Base-by-base conservation (phyloP, 2,113 vertebrate species). In the Protobothrops mucrosquamatus region DNA sequence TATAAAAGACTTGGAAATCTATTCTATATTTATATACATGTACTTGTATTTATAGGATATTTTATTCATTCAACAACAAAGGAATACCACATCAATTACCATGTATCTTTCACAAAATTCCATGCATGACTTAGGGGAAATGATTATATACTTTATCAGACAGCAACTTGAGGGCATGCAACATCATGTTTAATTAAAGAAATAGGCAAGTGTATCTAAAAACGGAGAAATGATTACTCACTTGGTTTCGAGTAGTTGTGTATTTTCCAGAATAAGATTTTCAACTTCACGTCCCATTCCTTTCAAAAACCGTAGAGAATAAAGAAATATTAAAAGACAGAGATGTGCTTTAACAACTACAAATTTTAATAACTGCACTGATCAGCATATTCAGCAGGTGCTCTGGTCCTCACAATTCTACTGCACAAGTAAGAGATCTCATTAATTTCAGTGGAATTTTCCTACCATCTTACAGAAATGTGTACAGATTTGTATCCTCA, bases 251-350 rank as follows among this genome's bases (percentile, higher is more conserved):
- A 99, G 96, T 56, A 99, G 98, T 95, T 99, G 99, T 39, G 99
- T 97, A 95, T 99, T 99, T 97, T 99, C 99, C 92, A 99, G 98
- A 96, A 99, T 99, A 52, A 99, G 99, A 97, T 99, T 99, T 94
- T 99, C 99, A 4, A 99, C 99, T 96, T 99, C 99, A 93, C 99
- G 98, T 89, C 99, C 99, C 99, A 99, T 99, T 97, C 99, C 99
- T 99, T 97, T 94, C 86, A 96, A 96, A 98, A 95, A 92, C 59
- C 92, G 96, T 97, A 96, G 97, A 92, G 11, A 96, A 85, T 29
- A 74, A 92, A 88, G 10, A 52, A 52, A n/a, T 6, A 48, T 57
- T 93, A 56, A 89, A 95, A 92, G 92, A 94, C 0, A 0, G 12
- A 91, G 92, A 14, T n/a, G 46, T 69, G 12, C 64, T 69, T 69